Conservation (phyloP, 2,888 invertebrate genomes). For the Neoaliturus tenellus region DNA sequence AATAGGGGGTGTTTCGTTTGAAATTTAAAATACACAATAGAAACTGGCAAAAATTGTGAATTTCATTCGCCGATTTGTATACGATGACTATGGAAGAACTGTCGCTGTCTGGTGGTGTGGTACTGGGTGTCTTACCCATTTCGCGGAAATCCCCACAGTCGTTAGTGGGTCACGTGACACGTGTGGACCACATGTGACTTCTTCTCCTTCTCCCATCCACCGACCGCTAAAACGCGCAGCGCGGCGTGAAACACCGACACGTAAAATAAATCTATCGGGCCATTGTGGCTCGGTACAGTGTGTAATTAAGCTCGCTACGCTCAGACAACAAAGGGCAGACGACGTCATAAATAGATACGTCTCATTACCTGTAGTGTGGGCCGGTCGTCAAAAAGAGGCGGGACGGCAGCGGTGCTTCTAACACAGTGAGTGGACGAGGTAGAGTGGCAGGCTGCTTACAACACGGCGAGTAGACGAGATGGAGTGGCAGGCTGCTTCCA, state of each 20-base stretch:
- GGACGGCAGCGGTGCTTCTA: background rate
- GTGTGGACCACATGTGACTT: background rate
- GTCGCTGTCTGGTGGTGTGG: background rate
- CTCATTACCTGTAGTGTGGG: slow-evolving; percentile 45
- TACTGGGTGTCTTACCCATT: background rate
- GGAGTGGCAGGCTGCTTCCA: no score
- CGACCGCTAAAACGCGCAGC: background rate
- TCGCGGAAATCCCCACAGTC: background rate
- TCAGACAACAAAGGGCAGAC: slow-evolving; percentile 43
- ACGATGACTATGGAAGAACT: no score
- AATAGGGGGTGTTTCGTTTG: no score
- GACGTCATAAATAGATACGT: slow-evolving; percentile 53
- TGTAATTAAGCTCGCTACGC: slow-evolving; percentile 40
- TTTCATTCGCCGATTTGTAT: no score
- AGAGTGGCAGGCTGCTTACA: no score
- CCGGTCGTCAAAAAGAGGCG: slow-evolving; percentile 55
- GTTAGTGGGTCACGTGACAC: background rate
- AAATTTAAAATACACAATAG: no score
- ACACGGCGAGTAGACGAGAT: no score
- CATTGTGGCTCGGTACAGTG: slow-evolving; percentile 26
- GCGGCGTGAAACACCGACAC: background rate
- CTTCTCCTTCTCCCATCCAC: background rate
- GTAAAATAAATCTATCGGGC: slow-evolving; percentile 33
- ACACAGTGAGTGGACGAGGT: background rate
- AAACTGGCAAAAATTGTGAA: no score